Conservation (phyloP, 2,797 vertebrate genomes). For the Sebastes matsubarae region DNA sequence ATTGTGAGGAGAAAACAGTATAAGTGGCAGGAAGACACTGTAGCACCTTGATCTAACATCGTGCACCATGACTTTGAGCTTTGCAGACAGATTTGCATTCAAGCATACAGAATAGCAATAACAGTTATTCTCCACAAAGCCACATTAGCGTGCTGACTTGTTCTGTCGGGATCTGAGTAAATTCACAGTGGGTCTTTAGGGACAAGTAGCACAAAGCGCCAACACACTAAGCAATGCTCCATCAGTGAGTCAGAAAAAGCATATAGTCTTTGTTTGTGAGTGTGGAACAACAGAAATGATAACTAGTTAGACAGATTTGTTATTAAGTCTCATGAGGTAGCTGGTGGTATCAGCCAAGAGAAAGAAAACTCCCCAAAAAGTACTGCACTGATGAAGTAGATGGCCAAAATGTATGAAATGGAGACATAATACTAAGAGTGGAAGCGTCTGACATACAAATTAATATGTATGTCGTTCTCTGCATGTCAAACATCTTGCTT, state of each 20-base stretch:
- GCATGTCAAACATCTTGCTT: constrained; percentile 59
- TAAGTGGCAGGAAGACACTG: background rate
- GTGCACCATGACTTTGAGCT: background rate
- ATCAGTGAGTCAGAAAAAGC: background rate
- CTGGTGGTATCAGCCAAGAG: background rate
- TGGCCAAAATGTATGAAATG: background rate
- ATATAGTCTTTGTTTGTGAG: background rate
- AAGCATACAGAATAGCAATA: background rate
- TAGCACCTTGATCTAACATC: background rate
- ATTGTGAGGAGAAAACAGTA: background rate
- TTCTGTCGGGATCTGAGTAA: background rate
- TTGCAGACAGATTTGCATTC: background rate
- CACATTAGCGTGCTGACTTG: background rate
- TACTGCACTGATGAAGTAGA: background rate
- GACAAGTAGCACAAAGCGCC: background rate
- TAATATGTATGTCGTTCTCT: background rate
- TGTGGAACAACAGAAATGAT: background rate
- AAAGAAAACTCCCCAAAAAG: background rate
- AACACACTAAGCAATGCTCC: background rate
- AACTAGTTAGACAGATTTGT: background rate
- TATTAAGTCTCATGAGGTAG: background rate
- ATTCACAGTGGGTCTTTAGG: background rate
- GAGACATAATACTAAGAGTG: background rate
- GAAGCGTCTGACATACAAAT: background rate
- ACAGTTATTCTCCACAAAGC: background rate